Evolutionary conservation across 2,888 invertebrate species (phyloP), one percentile per base, ranked within the genome.

Genomic region (Troides aeacus): DNA sequence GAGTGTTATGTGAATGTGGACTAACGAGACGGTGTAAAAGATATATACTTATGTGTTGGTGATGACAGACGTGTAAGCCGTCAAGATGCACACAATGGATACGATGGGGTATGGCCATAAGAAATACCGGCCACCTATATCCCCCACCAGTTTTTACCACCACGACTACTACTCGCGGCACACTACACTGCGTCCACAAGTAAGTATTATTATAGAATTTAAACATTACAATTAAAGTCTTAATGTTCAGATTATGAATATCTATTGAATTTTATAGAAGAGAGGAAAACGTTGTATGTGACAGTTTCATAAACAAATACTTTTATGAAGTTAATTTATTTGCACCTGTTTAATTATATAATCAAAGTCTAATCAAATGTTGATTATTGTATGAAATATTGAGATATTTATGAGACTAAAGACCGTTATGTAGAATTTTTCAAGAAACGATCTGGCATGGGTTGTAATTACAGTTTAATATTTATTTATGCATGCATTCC

Each of bases 41-140:
- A 62, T 64, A 68, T 62, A 62, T 63, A 67, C 62, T 62, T 65
- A 46, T 56, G 71, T 68, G 69, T 68, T 64, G 74, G 81, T 76
- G 79, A 78, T 75, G 79, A 61, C 10, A 64, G 75, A 75, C 74
- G 56, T 50, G 58, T 21, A 50, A 53, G 73, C 36, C 62, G 74
- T 68, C 77, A 82, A 73, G 72, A 92, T 92, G 92, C 91, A 92
- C 74, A 93, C 93, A 50, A 94, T 94, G 94, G 94, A 94, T 81
- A 94, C 94, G 61, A 93, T 94, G 93, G 94, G 94, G 83, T 94
- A 93, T 79, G 92, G 94, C 81, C 94, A 94, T 85, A 93, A 93
- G 86, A 95, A 95, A 83, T 94, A 93, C 84, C 92, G 94, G 82
- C 94, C 94, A 73, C 93, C 94, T 71, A 82, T 94, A 75, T 94